These are phyloP conservation scores for Siphamia tubifer DNA, from an alignment of 2,113 vertebrate genomes.

Conservation along the genomic window DNA sequence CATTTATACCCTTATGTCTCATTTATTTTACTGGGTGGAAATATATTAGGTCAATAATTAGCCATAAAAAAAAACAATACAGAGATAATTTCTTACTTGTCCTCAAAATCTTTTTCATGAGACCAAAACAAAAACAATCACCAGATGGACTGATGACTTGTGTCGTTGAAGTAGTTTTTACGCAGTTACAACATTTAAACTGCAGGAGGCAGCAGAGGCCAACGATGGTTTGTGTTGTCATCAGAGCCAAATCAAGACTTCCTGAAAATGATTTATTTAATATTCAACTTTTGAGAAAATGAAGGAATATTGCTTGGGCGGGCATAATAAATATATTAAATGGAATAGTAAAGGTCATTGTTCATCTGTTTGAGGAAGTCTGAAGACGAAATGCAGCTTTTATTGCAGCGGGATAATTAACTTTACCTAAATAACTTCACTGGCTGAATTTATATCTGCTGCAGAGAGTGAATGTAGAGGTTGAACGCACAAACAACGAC, in stretches of 20 bases:
- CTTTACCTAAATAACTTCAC: constrained; percentile 2
- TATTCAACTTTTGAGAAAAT: too few relatives aligned
- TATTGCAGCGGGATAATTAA: not conserved
- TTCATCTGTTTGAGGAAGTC: too few relatives aligned
- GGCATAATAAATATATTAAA: not conserved
- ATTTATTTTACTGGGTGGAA: too few relatives aligned
- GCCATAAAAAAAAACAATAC: too few relatives aligned
- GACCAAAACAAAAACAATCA: too few relatives aligned
- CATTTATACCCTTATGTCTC: too few relatives aligned
- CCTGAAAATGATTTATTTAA: not conserved
- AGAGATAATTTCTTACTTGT: too few relatives aligned
- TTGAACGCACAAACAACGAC: not conserved
- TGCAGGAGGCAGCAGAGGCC: constrained; percentile 62
- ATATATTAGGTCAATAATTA: too few relatives aligned
- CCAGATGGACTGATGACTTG: too few relatives aligned
- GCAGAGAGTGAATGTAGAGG: not conserved
- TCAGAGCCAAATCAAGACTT: constrained; percentile 9
- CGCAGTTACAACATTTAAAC: constrained; percentile 39
- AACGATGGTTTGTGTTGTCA: not conserved
- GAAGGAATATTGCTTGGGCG: not conserved
- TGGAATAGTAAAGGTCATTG: not conserved
- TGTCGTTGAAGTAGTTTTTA: too few relatives aligned
- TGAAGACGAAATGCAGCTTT: not conserved
- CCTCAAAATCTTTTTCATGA: not conserved
- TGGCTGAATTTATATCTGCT: not conserved